These are phyloP conservation scores for Orchestes rusci DNA, from an alignment of 2,888 invertebrate species.

Conservation along the genomic window DNA sequence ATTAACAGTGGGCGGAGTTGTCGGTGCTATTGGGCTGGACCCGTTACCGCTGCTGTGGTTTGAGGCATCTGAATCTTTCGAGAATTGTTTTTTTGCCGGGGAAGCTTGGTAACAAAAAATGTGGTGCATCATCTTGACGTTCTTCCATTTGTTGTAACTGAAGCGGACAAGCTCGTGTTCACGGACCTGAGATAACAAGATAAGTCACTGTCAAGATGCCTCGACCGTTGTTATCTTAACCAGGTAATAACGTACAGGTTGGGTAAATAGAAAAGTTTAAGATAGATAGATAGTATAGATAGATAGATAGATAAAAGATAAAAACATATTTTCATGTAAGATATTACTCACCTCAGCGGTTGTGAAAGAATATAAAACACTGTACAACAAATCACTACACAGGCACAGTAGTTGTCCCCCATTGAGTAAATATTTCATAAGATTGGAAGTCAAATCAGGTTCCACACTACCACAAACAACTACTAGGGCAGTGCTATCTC, in stretches of 20 bases:
- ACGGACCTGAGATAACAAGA: conserved; percentile 56
- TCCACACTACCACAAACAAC: conserved; percentile 70
- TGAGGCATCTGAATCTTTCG: conserved; percentile 56
- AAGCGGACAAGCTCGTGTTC: conserved; percentile 79
- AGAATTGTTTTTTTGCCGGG: conserved; percentile 74
- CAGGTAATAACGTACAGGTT: too few relatives aligned
- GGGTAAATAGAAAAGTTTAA: too few relatives aligned
- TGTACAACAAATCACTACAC: conserved; percentile 73
- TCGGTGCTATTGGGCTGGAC: conserved; percentile 41
- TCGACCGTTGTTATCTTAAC: too few relatives aligned
- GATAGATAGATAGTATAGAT: too few relatives aligned
- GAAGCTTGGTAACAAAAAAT: conserved; percentile 85
- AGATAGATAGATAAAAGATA: too few relatives aligned
- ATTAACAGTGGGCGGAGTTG: conserved; percentile 42
- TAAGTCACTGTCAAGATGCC: too few relatives aligned
- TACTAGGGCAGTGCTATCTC: conserved; percentile 47
- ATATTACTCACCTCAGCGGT: conserved; percentile 64
- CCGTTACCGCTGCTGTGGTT: conserved; percentile 36
- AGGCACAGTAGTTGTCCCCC: conserved; percentile 72
- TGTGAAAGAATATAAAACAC: conserved; percentile 71
- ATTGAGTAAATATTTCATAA: conserved; percentile 64
- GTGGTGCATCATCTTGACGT: conserved; percentile 80
- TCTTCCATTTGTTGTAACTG: conserved; percentile 76
- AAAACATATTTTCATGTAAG: neutral
- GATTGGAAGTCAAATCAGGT: conserved; percentile 55